Evolutionary conservation across 2,113 vertebrate species (phyloP).

Genomic region (Elaphurus davidianus): DNA sequence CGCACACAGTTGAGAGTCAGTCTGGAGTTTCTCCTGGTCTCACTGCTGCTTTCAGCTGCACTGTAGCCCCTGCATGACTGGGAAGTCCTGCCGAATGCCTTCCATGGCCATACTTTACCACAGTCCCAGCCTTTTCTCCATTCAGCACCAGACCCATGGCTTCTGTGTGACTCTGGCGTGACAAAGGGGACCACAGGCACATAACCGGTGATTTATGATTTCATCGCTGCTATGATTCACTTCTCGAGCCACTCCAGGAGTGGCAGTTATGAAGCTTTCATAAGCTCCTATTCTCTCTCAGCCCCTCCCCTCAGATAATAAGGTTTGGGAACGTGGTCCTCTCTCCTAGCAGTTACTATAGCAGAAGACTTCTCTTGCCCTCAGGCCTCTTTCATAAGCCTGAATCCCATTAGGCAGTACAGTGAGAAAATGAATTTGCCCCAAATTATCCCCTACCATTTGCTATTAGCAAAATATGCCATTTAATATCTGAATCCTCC

Average conservation of each 20-base stretch:
- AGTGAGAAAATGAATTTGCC: background rate
- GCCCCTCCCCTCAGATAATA: background rate
- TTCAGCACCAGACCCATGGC: background rate
- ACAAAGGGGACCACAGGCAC: background rate
- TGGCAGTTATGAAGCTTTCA: background rate
- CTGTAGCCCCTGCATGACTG: background rate
- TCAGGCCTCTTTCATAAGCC: slow-evolving; percentile 7
- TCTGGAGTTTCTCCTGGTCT: background rate
- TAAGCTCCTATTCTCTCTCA: background rate
- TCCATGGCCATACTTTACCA: background rate
- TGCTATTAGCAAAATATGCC: background rate
- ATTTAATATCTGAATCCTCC: background rate
- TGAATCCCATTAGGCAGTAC: background rate
- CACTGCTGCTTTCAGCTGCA: background rate
- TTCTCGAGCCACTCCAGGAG: background rate
- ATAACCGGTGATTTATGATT: background rate
- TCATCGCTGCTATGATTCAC: background rate
- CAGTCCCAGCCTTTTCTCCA: background rate
- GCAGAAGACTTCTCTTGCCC: background rate
- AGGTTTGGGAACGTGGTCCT: background rate
- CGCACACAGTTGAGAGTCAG: background rate
- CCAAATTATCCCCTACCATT: background rate
- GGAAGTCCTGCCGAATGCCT: background rate
- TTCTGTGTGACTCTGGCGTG: background rate
- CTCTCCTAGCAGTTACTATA: background rate